These are phyloP conservation scores for Lasioglossum calceatum DNA, from an alignment of 2,888 invertebrate genomes.

Conservation along the genomic window DNA sequence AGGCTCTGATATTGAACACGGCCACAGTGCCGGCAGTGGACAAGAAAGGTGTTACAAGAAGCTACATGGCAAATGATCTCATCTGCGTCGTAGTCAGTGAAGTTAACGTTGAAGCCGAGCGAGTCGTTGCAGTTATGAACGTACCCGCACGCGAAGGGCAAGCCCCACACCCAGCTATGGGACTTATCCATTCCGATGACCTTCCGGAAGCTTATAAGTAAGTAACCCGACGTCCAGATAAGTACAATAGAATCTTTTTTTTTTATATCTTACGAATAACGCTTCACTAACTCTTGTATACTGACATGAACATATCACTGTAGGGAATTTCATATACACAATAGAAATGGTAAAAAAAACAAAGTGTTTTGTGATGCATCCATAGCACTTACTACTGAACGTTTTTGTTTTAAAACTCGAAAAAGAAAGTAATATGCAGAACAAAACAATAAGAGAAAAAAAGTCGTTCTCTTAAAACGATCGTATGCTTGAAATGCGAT, in stretches of 20 bases:
- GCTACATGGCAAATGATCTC: conserved; percentile 93
- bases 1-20: conserved; percentile 84
- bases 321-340: conserved; percentile 59
- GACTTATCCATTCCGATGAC: conserved; percentile 93
- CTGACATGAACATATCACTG: conserved; percentile 57
- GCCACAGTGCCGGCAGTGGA: conserved; percentile 91
- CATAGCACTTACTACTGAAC: conserved; percentile 54
- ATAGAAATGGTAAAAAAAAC: conserved; percentile 50
- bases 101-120: conserved; percentile 94
- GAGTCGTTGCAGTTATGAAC: conserved; percentile 95
- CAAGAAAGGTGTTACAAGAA: conserved; percentile 91
- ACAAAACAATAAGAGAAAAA: conserved; percentile 3
- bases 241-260: conserved; percentile 40
- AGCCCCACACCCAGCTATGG: conserved; percentile 90
- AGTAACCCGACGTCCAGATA: conserved; percentile 82
- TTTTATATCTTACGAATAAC: conserved; percentile 52
- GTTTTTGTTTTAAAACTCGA: conserved; percentile 41
- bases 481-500: conserved; percentile 48
- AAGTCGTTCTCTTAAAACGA: conserved; percentile 40
- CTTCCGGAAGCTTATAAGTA: conserved; percentile 94
- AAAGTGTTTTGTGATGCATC: conserved; percentile 64
- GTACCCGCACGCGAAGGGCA: conserved; percentile 90
- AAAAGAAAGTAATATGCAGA: neutral
- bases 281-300: conserved; percentile 71
- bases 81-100: conserved; percentile 95